phyloP scores from a whole-genome alignment of 2,113 vertebrate species.

The Rana temporaria region DNA sequence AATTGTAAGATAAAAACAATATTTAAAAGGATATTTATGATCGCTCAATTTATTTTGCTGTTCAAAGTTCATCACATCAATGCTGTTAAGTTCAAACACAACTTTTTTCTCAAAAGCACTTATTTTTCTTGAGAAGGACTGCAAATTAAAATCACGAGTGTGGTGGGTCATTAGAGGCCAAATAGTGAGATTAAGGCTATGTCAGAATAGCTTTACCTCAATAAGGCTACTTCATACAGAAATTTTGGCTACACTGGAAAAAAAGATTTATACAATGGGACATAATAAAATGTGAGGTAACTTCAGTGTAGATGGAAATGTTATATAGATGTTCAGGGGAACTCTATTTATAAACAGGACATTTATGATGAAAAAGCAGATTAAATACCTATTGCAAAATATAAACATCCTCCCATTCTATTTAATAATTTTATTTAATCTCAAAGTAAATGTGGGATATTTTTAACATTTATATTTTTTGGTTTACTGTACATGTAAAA shows the following conservation, averaged over 20 bases:
- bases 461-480: too few relatives aligned
- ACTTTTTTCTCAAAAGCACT: conserved; percentile 21
- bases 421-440: too few relatives aligned
- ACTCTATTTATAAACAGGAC: too few relatives aligned
- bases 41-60: conserved; percentile 56
- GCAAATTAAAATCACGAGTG: neutral
- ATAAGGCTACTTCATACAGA: neutral
- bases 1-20: conserved; percentile 21
- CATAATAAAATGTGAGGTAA: neutral
- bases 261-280: neutral
- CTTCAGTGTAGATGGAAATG: too few relatives aligned
- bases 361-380: too few relatives aligned
- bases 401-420: too few relatives aligned
- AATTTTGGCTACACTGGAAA: neutral
- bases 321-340: too few relatives aligned
- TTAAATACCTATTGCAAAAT: too few relatives aligned
- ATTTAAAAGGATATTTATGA: conserved; percentile 46
- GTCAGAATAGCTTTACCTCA: neutral
- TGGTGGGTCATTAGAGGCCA: neutral
- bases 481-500: too few relatives aligned
- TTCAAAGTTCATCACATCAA: conserved; percentile 45
- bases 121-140: neutral
- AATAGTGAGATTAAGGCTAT: neutral
- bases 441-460: too few relatives aligned
- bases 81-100: conserved; percentile 54